phyloP scores from a whole-genome alignment of 2,113 vertebrate genomes.

The Vimba vimba region DNA sequence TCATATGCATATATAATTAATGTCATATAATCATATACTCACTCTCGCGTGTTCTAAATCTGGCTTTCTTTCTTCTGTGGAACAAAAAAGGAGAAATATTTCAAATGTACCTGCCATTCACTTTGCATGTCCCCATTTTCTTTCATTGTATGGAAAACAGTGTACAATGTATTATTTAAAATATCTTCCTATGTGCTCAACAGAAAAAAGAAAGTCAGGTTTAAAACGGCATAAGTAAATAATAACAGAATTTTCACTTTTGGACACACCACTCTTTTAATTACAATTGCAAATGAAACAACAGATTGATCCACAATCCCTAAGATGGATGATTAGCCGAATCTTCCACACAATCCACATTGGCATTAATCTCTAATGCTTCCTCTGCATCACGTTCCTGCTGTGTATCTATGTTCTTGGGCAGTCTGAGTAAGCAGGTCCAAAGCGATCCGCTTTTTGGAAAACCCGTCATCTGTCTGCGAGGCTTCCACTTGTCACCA shows the following conservation, averaged over 20 bases:
- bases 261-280: background rate
- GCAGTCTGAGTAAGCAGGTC: constrained; percentile 90
- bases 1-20: too few relatives aligned
- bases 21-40: too few relatives aligned
- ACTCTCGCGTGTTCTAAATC: background rate
- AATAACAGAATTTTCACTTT: background rate
- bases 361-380: constrained; percentile 2
- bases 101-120: background rate
- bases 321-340: background rate
- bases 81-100: background rate
- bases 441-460: constrained; percentile 88
- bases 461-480: constrained; percentile 86
- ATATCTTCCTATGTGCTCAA: background rate
- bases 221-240: background rate
- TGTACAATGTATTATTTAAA: background rate
- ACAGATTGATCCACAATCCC: background rate
- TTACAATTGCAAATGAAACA: background rate
- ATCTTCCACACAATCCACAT: constrained; percentile 13
- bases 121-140: background rate
- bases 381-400: constrained; percentile 51
- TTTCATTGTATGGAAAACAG: background rate
- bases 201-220: background rate
- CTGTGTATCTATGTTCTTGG: constrained; percentile 59
- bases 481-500: constrained; percentile 82
- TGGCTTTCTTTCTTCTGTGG: background rate